Evolutionary conservation across 2,888 invertebrate species (phyloP).

Genomic region (Folsomia manolachei): DNA sequence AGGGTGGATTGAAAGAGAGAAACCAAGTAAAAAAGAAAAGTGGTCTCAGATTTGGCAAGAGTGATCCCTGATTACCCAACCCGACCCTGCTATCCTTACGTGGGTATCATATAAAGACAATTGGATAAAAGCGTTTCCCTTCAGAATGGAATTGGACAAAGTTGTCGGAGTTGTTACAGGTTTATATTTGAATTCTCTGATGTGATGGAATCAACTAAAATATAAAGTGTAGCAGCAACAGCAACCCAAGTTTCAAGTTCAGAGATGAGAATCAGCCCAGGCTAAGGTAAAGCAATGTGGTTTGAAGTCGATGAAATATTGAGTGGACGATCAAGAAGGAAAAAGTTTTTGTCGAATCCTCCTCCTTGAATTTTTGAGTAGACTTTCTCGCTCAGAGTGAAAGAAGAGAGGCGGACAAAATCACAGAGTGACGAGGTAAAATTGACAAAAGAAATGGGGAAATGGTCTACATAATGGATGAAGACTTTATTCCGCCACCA

Average conservation of each 20-base stretch:
- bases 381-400: conserved; percentile 47
- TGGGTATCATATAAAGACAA: no score
- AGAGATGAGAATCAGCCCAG: no score
- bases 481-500: conserved; percentile 24
- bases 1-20: no score
- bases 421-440: conserved; percentile 52
- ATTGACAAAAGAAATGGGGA: conserved; percentile 51
- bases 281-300: conserved; percentile 49
- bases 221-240: no score
- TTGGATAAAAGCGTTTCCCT: not conserved
- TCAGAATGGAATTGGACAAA: no score
- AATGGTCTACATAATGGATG: conserved; percentile 49
- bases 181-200: conserved; percentile 17
- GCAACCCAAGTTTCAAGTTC: no score
- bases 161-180: not conserved
- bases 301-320: conserved; percentile 51
- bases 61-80: not conserved
- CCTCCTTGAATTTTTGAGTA: conserved; percentile 50
- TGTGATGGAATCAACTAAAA: conserved; percentile 27
- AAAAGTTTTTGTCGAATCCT: conserved; percentile 48
- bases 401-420: conserved; percentile 43
- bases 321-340: conserved; percentile 50
- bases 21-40: not conserved
- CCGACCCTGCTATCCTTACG: no score
- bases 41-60: not conserved